These are phyloP conservation scores for Pantherophis guttatus DNA, from an alignment of 2,113 vertebrate species.

Conservation along the genomic window DNA sequence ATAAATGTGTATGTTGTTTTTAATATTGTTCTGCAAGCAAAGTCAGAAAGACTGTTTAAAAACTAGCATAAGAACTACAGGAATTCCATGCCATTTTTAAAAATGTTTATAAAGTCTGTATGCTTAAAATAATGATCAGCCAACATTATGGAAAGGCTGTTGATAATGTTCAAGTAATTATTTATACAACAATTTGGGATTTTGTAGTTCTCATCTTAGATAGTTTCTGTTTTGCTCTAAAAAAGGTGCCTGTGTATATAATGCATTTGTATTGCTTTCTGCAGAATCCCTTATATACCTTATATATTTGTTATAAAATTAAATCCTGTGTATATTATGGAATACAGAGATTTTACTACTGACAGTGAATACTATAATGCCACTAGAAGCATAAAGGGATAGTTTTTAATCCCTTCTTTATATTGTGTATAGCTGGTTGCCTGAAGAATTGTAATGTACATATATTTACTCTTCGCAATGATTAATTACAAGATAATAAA, in stretches of 20 bases:
- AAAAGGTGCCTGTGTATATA: constrained; percentile 57
- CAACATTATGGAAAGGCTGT: constrained; percentile 52
- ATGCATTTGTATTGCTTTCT: constrained; percentile 59
- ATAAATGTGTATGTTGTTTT: constrained; percentile 64
- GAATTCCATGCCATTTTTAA: constrained; percentile 67
- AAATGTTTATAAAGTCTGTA: constrained; percentile 66
- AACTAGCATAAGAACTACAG: constrained; percentile 67
- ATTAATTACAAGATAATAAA: constrained; percentile 73
- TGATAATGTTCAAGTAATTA: constrained; percentile 62
- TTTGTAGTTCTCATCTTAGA: constrained; percentile 65
- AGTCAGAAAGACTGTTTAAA: constrained; percentile 68
- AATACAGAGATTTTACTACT: constrained; percentile 68
- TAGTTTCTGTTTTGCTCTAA: constrained; percentile 55
- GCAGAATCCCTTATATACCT: constrained; percentile 63
- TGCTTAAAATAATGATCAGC: constrained; percentile 57
- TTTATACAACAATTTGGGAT: constrained; percentile 58
- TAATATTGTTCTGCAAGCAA: constrained; percentile 66
- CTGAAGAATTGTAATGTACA: constrained; percentile 70
- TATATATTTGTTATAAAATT: constrained; percentile 63
- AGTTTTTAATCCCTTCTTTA: constrained; percentile 67
- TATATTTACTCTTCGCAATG: constrained; percentile 66
- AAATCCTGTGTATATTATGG: constrained; percentile 65
- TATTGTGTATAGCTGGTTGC: constrained; percentile 74
- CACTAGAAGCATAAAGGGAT: constrained; percentile 66
- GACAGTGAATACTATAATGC: constrained; percentile 67